These are phyloP conservation scores for Eurois occulta DNA, from an alignment of 2,888 invertebrate genomes.

Conservation along the genomic window DNA sequence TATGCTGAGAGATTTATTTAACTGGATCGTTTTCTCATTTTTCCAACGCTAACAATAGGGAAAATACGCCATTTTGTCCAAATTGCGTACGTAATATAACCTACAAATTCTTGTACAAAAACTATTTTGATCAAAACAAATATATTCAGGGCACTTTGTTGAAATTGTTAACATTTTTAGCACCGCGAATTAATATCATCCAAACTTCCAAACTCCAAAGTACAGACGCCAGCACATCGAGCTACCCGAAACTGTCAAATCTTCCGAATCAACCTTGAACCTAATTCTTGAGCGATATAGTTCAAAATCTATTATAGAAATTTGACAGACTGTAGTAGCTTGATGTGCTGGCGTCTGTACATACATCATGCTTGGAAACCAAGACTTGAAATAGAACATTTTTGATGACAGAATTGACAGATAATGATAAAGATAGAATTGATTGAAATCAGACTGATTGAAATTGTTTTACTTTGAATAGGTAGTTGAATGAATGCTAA, in stretches of 20 bases:
- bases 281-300: too few species aligned
- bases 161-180: conserved; percentile 61
- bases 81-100: conserved; percentile 53
- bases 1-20: not conserved
- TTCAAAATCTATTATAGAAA: too few species aligned
- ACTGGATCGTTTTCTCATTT: not conserved
- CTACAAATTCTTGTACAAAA: conserved; percentile 23
- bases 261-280: too few species aligned
- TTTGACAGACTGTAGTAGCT: too few species aligned
- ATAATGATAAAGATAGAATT: not conserved
- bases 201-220: not conserved
- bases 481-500: not conserved
- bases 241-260: too few species aligned
- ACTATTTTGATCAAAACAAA: conserved; percentile 42
- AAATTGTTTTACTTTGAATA: not conserved
- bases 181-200: conserved; percentile 23
- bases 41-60: not conserved
- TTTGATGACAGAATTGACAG: not conserved
- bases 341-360: too few species aligned
- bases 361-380: not conserved
- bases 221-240: too few species aligned
- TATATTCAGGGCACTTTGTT: conserved; percentile 5
- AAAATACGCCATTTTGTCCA: conserved; percentile 58
- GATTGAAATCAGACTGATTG: not conserved
- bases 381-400: not conserved